Evolutionary conservation across 2,888 invertebrate genomes (phyloP), one percentile per base, ranked within the genome.

Genomic region (Thecocarcelia acutangulata): DNA sequence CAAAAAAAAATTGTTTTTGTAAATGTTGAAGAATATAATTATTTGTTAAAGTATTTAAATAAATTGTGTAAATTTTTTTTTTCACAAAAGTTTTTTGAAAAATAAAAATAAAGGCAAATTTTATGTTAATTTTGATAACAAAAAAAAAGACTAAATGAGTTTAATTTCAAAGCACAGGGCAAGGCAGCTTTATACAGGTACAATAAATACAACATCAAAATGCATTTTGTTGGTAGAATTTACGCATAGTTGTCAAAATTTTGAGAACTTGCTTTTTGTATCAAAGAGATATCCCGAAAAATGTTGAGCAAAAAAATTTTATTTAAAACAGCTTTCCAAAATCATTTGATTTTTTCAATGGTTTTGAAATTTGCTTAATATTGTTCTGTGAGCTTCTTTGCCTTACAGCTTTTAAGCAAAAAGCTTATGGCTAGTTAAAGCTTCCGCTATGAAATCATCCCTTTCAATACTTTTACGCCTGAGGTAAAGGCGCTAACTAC

Each of bases 21-120:
- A 58, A 66, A 72, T 77, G 73, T 78, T 70, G 68, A 66, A 80
- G 44, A 66, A 68, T 75, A 28, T 50, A 40, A 68, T 33, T 33
- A 33, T 33, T 33, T 33, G 33, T 33, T 33, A 33, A 33, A 33
- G 9, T 33, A 33, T 33, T 33, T 9, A 33, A 33, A 33, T 58
- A 63, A 61, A 59, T 75, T 64, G 46, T 68, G 44, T 76, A 73
- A 76, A 72, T 52, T 64, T 66, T 42, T 75, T 68, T 64, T 66
- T 42, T 75, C 63, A 64, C 52, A 56, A 44, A 73, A 59, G 44
- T 66, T 37, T 40, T 44, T 56, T 75, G 48, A 56, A 15, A 37
- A 73, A 74, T 82, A 74, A 78, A 82, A 82, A 74, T 78, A 70
- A 70, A 74, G 54, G 69, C 21, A 58, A 74, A 73, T 56, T 72